These are phyloP conservation scores for Prionchulus punctatus DNA, from an alignment of 2,888 invertebrate genomes.

Conservation along the genomic window DNA sequence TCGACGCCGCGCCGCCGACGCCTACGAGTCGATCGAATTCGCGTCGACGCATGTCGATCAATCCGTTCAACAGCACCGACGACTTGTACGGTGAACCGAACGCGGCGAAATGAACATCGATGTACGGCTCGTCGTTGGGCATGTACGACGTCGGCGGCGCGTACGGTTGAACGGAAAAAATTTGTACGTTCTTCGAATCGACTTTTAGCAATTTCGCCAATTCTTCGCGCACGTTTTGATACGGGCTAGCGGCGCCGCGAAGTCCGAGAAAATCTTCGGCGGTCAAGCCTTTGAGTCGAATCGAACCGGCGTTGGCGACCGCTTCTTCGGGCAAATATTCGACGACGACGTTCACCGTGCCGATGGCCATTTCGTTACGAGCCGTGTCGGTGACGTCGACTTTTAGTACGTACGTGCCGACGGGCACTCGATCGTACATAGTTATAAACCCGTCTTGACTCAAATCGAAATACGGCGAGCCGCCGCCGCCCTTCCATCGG, in stretches of 20 bases:
- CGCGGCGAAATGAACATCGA: constrained; percentile 19
- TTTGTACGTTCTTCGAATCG: constrained; percentile 65
- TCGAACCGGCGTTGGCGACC: constrained; percentile 81
- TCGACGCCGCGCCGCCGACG: constrained; percentile 67
- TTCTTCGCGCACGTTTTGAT: constrained; percentile 72
- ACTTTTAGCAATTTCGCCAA: constrained; percentile 57
- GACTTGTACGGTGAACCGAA: constrained; percentile 15
- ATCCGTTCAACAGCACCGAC: background rate
- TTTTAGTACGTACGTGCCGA: constrained; percentile 59
- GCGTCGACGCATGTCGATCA: constrained; percentile 60
- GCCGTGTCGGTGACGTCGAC: constrained; percentile 42
- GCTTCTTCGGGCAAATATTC: constrained; percentile 88
- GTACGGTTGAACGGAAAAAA: constrained; percentile 69
- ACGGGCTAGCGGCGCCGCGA: constrained; percentile 47
- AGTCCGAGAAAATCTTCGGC: constrained; percentile 75
- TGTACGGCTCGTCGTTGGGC: background rate
- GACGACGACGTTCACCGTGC: constrained; percentile 86
- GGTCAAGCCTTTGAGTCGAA: constrained; percentile 68
- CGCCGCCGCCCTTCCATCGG: constrained; percentile 66
- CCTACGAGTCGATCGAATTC: constrained; percentile 42
- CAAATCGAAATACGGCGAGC: too few relatives aligned
- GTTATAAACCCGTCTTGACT: constrained; percentile 90
- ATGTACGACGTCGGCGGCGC: background rate
- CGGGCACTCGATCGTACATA: constrained; percentile 77
- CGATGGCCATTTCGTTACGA: constrained; percentile 83